Base-by-base conservation (phyloP, 2,888 invertebrate species). In the Isotomurus palustris region DNA sequence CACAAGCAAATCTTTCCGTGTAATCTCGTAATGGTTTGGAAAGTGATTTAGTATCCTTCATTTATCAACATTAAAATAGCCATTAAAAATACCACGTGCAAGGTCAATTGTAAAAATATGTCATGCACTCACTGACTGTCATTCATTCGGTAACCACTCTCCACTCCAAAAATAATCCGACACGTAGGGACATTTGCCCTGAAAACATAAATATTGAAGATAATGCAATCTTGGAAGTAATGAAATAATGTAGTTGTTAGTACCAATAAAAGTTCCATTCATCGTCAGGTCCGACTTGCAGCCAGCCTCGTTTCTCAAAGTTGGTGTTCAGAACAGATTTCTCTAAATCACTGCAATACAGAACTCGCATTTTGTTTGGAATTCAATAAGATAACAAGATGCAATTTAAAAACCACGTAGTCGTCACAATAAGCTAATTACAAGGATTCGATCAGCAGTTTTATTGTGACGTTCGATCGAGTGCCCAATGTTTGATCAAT, bases 261-360 rank as follows among this genome's bases (percentile, higher is more conserved):
- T 75, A 83, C 84, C 94, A 95, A 75, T 95, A 95, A 73, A 94
- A 86, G 75, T 95, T 92, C 94, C 94, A 95, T 71, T 93, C 91
- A 72, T 92, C 93, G 69, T 93, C 91, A 0, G 89, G 85, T 0
- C 84, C 84, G 1, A 91, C 93, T 75, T 88, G 87, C 8, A 81
- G 77, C 94, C 95, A 95, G 12, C 91, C 91, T 52, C 93, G 81
- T 72, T 91, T 88, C 71, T 93, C 91, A 74, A 94, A 94, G 77
- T 92, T 95, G 70, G 87, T 88, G 50, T 91, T 82, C 56, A 95
- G 82, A 10, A 94, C 93, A 22, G 92, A 93, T 76, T 93, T 94
- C 73, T 95, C 95, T 73, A 92, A 82, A 76, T 92, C 91, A n/a
- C 89, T 88, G 72, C 87, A 88, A 75, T 83, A 86, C 12, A 82